Base-by-base conservation (phyloP, 2,888 invertebrate genomes). In the Dinocampus coccinellae region DNA sequence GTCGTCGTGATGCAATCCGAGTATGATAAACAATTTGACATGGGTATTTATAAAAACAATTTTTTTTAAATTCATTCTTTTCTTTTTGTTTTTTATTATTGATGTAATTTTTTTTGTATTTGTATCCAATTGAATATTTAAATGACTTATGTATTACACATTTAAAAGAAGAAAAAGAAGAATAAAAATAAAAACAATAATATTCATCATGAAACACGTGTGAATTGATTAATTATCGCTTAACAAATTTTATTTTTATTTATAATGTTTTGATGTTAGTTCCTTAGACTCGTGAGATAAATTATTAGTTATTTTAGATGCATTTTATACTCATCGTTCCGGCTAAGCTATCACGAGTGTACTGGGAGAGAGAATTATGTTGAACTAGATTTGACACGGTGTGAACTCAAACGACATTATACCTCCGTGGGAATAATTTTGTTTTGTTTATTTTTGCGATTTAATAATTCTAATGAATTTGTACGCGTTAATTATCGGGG, bases 1-100 rank as follows among this genome's bases (percentile, higher is more conserved):
- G 85, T 84, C 71, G 75, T 85, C 72, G 84, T 81, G 55, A 85
- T 85, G 85, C 79, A 84, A 68, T 76, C 83, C 65, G 81, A 83
- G 68, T 85, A 84, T 75, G 81, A 82, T 64, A 80, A 84, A 61
- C 79, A 82, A 69, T 75, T 79, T 26, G 81, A 84, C 75, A 77
- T 81, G 81, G 85, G 85, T 86, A 83, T 55, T 80, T 77, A 61
- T 26, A 22, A 29, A 60, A 33, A 29, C 7, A 29, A 62, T 47
- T 29, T 55, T 26, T 47, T 47, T 55, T n/a, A 29, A 24, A 13
- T 29, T 2, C 26, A 0, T 33, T n/a, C 6, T 13, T 29, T 29
- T 2, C 26, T 6, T 33, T n/a, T 16, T 13, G 24, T 29, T 58
- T 58, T 36, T n/a, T 33, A 62, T 22, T n/a, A 26, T 34, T 24